Conservation (phyloP, 2,113 vertebrate species). For the Corydoras maculifer region DNA sequence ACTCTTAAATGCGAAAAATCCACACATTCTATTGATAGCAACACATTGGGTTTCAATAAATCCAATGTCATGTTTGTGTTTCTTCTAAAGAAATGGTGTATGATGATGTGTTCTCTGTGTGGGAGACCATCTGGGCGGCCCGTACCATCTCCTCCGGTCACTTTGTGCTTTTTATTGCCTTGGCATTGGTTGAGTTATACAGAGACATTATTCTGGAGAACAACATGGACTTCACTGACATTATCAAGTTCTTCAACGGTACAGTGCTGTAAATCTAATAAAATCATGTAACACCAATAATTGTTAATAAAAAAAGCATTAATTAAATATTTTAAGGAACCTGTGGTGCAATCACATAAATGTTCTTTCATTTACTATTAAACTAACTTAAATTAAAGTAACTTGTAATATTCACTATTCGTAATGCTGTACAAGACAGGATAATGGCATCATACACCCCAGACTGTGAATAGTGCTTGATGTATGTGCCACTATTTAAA, state of each 20-base stretch:
- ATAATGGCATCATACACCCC: no score
- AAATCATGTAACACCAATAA: no score
- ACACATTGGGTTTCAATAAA: not conserved
- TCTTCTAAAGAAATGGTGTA: constrained; percentile 83
- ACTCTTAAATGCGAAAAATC: not conserved
- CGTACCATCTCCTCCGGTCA: constrained; percentile 81
- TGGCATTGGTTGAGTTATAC: constrained; percentile 93
- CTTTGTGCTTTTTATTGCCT: constrained; percentile 92
- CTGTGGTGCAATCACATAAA: no score
- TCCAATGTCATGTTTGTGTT: not conserved
- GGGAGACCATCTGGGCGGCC: constrained; percentile 97
- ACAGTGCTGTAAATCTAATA: constrained; percentile 33
- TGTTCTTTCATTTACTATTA: no score
- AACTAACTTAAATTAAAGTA: no score
- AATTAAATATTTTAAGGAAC: no score
- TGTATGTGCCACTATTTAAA: no score
- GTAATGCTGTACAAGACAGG: no score
- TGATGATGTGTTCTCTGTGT: constrained; percentile 88
- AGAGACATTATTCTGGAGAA: constrained; percentile 95
- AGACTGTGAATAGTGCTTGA: no score
- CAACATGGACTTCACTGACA: constrained; percentile 99
- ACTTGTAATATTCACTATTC: no score
- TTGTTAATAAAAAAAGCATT: no score
- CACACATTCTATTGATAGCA: not conserved
- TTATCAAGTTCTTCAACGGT: constrained; percentile 99